phyloP scores from a whole-genome alignment of 2,797 vertebrate genomes.

The Discoglossus pictus region DNA sequence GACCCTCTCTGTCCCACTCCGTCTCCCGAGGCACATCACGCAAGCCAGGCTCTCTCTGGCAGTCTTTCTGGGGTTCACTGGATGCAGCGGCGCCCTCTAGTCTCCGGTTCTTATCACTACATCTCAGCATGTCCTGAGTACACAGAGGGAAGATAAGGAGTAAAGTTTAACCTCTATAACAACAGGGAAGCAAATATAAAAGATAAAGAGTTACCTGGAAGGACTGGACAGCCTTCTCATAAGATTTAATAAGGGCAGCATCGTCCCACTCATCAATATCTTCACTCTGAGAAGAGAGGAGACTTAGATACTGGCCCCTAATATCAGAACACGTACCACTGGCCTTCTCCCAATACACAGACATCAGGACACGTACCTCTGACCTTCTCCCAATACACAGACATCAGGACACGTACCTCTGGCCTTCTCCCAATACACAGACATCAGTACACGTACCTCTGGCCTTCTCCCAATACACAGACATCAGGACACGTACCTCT shows the following conservation, averaged over 20 bases:
- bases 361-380: not conserved
- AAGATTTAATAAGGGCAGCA: constrained; percentile 54
- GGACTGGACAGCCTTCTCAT: constrained; percentile 54
- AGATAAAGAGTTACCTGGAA: constrained; percentile 49
- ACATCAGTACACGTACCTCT: too few species aligned
- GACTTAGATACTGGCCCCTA: not conserved
- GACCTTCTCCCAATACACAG: too few species aligned
- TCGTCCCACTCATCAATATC: constrained; percentile 53
- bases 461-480: too few species aligned
- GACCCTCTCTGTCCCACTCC: constrained; percentile 44
- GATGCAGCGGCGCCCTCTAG: constrained; percentile 29
- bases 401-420: too few species aligned
- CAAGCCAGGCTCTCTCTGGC: not conserved
- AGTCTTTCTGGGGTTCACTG: constrained; percentile 25
- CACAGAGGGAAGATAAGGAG: not conserved
- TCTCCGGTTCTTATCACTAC: constrained; percentile 44
- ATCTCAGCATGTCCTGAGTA: constrained; percentile 43
- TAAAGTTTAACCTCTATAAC: not conserved
- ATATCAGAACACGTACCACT: not conserved
- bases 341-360: not conserved
- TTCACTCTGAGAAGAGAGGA: constrained; percentile 38
- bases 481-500: too few species aligned
- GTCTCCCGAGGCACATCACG: constrained; percentile 27
- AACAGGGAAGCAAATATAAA: constrained; percentile 7
- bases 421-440: too few species aligned